Evolutionary conservation across 2,797 vertebrate genomes (phyloP).

Genomic region (Microtus obscurus): DNA sequence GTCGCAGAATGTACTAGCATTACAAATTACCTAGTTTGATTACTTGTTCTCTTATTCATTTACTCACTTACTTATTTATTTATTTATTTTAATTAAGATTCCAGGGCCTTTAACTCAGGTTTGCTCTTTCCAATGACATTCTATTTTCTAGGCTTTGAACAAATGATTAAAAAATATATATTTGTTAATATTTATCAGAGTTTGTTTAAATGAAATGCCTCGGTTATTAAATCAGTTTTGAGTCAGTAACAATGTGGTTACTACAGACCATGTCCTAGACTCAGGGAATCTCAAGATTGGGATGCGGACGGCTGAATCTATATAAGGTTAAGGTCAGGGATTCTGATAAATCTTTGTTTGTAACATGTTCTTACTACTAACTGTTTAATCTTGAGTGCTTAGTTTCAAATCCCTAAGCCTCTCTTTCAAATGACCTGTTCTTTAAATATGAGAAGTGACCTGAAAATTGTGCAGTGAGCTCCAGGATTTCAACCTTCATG

Average conservation of each 20-base stretch:
- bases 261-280: background rate
- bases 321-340: background rate
- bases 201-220: slow-evolving; percentile 5
- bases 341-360: background rate
- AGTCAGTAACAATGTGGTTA: background rate
- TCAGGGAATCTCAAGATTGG: background rate
- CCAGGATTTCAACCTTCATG: background rate
- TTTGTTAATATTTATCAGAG: background rate
- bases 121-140: slow-evolving; percentile 41
- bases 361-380: background rate
- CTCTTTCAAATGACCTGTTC: background rate
- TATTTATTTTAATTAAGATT: slow-evolving; percentile 73
- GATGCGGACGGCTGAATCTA: background rate
- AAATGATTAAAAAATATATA: background rate
- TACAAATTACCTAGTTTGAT: slow-evolving; percentile 74
- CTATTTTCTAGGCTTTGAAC: slow-evolving; percentile 53
- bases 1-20: slow-evolving; percentile 56
- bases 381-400: slow-evolving; percentile 8
- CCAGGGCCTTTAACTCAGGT: slow-evolving; percentile 20
- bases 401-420: slow-evolving; percentile 34
- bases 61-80: background rate
- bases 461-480: background rate
- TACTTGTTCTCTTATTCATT: slow-evolving; percentile 52
- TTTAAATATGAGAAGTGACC: background rate
- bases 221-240: background rate